These are phyloP conservation scores for Platyscapa corneri DNA, from an alignment of 1,140 invertebrate genomes.

Conservation along the genomic window DNA sequence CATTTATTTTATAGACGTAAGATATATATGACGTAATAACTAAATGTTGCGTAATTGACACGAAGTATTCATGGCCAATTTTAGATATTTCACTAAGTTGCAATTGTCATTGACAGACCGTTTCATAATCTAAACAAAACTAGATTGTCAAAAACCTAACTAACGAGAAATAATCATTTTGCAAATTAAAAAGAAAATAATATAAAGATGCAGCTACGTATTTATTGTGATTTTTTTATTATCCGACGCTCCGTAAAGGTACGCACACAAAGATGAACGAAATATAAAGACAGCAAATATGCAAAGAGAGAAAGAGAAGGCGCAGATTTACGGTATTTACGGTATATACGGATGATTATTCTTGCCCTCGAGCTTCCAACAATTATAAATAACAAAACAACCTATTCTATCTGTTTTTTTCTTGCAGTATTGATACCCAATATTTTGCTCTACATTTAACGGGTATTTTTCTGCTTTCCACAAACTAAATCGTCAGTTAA, in stretches of 20 bases:
- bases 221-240: constrained; percentile 11
- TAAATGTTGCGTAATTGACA: background rate
- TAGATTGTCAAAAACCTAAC: background rate
- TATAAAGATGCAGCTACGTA: background rate
- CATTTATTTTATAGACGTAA: background rate
- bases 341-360: constrained; percentile 42
- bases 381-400: constrained; percentile 40
- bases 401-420: constrained; percentile 13
- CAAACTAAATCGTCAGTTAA: too few species aligned
- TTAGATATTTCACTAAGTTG: too few species aligned
- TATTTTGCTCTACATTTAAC: constrained; percentile 5
- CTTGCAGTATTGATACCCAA: background rate
- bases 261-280: background rate
- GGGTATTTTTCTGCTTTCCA: background rate
- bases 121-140: background rate
- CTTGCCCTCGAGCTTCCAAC: constrained; percentile 12
- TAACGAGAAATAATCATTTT: background rate
- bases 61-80: too few species aligned
- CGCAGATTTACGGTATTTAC: constrained; percentile 40
- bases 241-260: background rate
- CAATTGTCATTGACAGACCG: background rate
- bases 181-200: background rate
- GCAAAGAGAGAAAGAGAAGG: background rate
- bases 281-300: constrained; percentile 11
- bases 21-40: background rate